These are phyloP conservation scores for Oligia fasciuncula DNA, from an alignment of 2,888 invertebrate species.

Conservation along the genomic window DNA sequence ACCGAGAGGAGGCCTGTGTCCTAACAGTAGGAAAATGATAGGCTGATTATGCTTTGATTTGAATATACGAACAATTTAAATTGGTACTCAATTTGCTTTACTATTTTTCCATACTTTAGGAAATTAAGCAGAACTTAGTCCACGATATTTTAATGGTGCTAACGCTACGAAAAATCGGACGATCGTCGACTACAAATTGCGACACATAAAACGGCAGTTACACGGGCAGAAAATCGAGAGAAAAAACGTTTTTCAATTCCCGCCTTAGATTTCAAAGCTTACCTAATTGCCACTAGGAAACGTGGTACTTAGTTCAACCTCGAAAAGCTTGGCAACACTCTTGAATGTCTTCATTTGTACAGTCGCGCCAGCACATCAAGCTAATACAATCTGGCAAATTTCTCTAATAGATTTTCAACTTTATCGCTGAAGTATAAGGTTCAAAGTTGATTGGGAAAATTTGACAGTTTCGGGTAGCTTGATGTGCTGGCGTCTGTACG, in stretches of 20 bases:
- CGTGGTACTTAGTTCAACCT: neutral
- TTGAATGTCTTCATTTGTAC: slow-evolving; percentile 19
- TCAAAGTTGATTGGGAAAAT: no score
- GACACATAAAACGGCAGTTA: neutral
- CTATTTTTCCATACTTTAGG: neutral
- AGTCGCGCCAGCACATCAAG: no score
- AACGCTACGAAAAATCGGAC: neutral
- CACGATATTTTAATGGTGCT: neutral
- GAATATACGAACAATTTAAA: neutral
- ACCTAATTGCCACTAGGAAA: slow-evolving; percentile 2
- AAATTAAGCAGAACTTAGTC: neutral
- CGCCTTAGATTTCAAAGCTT: slow-evolving; percentile 2
- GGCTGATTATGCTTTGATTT: neutral
- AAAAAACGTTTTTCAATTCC: neutral
- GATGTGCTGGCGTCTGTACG: neutral
- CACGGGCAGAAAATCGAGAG: neutral
- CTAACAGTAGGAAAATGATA: neutral
- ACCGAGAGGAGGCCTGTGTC: neutral
- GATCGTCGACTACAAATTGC: neutral
- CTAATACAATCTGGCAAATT: no score
- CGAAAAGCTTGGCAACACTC: neutral
- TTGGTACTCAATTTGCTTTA: neutral
- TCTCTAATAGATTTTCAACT: no score
- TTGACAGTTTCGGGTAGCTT: no score
- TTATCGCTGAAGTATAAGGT: no score